Conservation (phyloP, 1,140 invertebrate genomes). For the Mycetomoellerius zeteki region DNA sequence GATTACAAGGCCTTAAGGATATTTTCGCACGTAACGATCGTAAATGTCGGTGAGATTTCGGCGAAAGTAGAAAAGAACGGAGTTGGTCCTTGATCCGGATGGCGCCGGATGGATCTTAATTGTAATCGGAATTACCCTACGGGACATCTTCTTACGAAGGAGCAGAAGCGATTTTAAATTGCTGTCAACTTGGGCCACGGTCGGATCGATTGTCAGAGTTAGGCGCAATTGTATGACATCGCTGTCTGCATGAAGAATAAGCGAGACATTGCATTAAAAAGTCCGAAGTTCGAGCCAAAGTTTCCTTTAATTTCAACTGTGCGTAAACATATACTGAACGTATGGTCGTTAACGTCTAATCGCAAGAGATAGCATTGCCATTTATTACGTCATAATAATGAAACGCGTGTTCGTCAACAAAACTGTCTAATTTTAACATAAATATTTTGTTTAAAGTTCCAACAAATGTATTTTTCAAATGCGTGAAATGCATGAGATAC, state of each 20-base stretch:
- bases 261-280: conserved; percentile 41
- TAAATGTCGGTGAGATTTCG: neutral
- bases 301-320: conserved; percentile 44
- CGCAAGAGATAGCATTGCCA: neutral
- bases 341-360: neutral
- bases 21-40: conserved; percentile 10
- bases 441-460: neutral
- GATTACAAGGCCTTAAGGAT: conserved; percentile 30
- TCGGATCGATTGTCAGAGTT: conserved; percentile 84
- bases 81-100: conserved; percentile 31
- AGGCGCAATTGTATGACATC: conserved; percentile 80
- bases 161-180: conserved; percentile 82
- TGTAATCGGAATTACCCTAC: conserved; percentile 9
- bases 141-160: conserved; percentile 47
- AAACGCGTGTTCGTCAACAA: neutral
- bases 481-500: neutral
- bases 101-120: conserved; percentile 12
- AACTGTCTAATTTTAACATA: neutral
- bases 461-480: neutral
- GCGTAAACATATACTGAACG: neutral
- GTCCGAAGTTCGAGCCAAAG: conserved; percentile 51
- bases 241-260: conserved; percentile 49
- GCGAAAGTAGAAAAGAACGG: neutral
- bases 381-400: neutral
- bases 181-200: conserved; percentile 85